A percentile compares a stretch with the other conserved stretches of the same genome.
These are phyloP conservation scores for Panthera tigris DNA, from an alignment of 2,113 vertebrate species.

Conservation along the genomic window DNA sequence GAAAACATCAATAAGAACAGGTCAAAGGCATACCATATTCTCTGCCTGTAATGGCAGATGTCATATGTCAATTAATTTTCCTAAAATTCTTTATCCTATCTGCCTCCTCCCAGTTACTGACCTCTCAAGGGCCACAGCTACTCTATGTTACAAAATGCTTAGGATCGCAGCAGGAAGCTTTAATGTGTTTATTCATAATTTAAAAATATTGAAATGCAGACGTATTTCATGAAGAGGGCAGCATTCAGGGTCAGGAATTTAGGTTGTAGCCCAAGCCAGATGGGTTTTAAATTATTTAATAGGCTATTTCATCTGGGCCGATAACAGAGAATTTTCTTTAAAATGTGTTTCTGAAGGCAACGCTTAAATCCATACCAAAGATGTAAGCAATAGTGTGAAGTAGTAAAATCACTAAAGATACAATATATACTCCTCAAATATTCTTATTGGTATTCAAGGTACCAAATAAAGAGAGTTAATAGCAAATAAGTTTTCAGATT, in stretches of 20 bases:
- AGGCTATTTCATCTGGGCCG: constrained; percentile 18
- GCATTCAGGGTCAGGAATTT: not conserved
- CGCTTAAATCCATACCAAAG: not conserved
- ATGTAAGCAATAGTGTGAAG: not conserved
- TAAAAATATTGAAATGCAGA: constrained; percentile 39
- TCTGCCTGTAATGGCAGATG: not conserved
- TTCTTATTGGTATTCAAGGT: not conserved
- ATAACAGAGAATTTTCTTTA: not conserved
- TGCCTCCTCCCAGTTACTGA: not conserved
- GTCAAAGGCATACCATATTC: not conserved
- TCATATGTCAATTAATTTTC: not conserved
- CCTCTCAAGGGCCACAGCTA: not conserved
- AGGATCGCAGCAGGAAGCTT: not conserved
- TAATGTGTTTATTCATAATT: constrained; percentile 28
- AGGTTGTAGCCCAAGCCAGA: not conserved
- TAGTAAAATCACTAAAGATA: constrained; percentile 13
- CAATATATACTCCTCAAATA: not conserved
- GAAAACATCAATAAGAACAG: not conserved
- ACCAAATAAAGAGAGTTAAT: not conserved
- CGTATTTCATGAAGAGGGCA: not conserved
- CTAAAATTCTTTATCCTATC: not conserved
- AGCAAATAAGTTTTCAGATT: not conserved
- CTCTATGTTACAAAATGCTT: not conserved
- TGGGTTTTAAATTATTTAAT: constrained; percentile 47
- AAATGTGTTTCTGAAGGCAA: constrained; percentile 29